phyloP scores from a whole-genome alignment of 2,888 invertebrate species.

The Polyommatus iphigenia region DNA sequence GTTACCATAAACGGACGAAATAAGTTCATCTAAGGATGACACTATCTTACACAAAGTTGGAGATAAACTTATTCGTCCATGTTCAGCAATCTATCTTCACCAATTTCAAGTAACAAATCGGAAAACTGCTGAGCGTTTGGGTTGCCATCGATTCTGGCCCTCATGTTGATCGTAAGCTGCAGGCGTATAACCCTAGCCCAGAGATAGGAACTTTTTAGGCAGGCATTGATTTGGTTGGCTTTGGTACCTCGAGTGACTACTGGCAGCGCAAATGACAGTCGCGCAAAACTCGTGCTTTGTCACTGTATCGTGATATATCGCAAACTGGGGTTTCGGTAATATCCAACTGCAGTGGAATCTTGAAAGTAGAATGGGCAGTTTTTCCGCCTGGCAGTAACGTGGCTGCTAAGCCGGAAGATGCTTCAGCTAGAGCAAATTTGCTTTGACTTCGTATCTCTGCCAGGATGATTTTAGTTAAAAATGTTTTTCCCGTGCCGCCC shows the following conservation, averaged over 20 bases:
- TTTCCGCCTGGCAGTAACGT: slow-evolving; percentile 54
- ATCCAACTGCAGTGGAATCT: slow-evolving; percentile 44
- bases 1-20: no score
- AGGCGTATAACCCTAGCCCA: no score
- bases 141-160: not conserved
- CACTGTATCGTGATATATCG: slow-evolving; percentile 46
- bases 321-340: slow-evolving; percentile 40
- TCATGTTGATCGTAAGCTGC: no score
- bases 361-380: slow-evolving; percentile 53
- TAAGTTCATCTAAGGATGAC: no score
- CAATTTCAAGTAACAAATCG: no score
- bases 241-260: slow-evolving; percentile 44
- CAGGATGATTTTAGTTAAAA: slow-evolving; percentile 40
- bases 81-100: no score
- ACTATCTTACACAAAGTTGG: no score
- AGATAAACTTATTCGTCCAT: no score
- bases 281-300: slow-evolving; percentile 45
- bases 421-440: slow-evolving; percentile 52
- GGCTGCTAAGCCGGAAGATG: slow-evolving; percentile 44
- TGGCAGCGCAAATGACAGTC: slow-evolving; percentile 44
- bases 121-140: no score
- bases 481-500: slow-evolving; percentile 41
- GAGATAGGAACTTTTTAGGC: slow-evolving; percentile 42
- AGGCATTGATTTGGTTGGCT: slow-evolving; percentile 46
- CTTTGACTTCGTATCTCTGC: slow-evolving; percentile 40